These are phyloP conservation scores for Sphaerophoria rueppellii DNA, from an alignment of 2,888 invertebrate genomes.

Conservation along the genomic window DNA sequence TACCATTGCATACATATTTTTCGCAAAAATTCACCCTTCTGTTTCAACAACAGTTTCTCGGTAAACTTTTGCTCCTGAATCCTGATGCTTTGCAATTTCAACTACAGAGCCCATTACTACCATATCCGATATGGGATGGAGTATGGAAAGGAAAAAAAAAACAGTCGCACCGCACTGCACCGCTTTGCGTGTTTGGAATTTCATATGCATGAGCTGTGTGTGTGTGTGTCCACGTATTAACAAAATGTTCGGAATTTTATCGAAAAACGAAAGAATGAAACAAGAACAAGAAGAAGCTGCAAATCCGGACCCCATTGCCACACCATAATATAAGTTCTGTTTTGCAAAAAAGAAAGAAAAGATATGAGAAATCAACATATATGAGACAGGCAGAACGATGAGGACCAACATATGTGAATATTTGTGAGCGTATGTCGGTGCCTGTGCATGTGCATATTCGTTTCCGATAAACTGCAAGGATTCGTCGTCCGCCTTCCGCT, in stretches of 20 bases:
- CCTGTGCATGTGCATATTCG: conserved; percentile 54
- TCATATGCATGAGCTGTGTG: conserved; percentile 59
- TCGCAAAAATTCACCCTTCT: background rate
- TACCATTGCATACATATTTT: background rate
- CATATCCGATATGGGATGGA: background rate
- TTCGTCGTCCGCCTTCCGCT: conserved; percentile 43
- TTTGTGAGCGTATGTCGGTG: conserved; percentile 36
- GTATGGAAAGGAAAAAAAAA: too few species aligned
- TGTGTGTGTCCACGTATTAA: conserved; percentile 68
- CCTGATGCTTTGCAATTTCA: background rate
- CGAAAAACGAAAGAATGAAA: conserved; percentile 44
- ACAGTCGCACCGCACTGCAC: conserved; percentile 9
- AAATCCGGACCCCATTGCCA: conserved; percentile 38
- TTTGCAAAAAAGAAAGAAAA: background rate
- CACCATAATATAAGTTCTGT: conserved; percentile 28
- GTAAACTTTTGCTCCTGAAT: background rate
- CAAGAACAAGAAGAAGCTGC: conserved; percentile 5
- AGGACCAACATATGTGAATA: conserved; percentile 38
- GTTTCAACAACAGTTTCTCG: background rate
- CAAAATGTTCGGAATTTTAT: conserved; percentile 72
- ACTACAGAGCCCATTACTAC: background rate
- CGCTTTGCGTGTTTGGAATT: conserved; percentile 34
- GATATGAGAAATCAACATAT: conserved; percentile 60
- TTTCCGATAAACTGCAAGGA: conserved; percentile 70
- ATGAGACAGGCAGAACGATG: conserved; percentile 31